These are phyloP conservation scores for Nemopilema nomurai DNA, from an alignment of 30 jellyfish, hydroid and myxozoan genomes.

Conservation along the genomic window DNA sequence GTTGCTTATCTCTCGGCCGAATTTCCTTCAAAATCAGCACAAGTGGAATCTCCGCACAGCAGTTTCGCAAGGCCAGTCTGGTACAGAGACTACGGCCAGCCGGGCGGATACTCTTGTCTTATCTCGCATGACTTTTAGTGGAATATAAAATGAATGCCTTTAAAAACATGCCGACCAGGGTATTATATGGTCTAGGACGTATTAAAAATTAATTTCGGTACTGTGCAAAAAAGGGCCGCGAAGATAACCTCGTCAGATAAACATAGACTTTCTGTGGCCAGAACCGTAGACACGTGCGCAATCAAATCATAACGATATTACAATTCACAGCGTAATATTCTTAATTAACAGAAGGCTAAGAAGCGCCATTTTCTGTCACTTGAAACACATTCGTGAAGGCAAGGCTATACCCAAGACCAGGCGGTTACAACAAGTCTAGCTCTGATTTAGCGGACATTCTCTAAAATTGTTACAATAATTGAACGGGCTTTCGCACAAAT, in stretches of 20 bases:
- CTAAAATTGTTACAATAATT: too few relatives aligned
- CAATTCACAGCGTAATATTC: too few relatives aligned
- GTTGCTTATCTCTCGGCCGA: neutral
- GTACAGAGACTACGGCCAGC: neutral
- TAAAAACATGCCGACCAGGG: neutral
- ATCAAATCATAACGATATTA: too few relatives aligned
- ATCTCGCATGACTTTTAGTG: neutral
- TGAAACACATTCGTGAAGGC: too few relatives aligned
- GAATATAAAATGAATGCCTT: neutral
- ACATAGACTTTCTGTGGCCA: neutral
- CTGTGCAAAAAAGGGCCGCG: neutral
- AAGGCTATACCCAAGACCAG: too few relatives aligned
- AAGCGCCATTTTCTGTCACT: too few relatives aligned
- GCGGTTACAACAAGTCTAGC: too few relatives aligned
- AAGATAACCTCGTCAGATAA: neutral
- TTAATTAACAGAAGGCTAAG: too few relatives aligned
- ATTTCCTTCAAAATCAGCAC: neutral
- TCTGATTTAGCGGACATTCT: too few relatives aligned
- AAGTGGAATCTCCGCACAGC: too few relatives aligned
- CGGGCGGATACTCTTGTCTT: neutral
- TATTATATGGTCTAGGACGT: neutral
- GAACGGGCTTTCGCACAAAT: too few relatives aligned
- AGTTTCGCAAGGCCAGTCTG: neutral
- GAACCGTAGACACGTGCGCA: neutral
- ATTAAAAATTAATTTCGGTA: neutral